Conservation (phyloP, 2,888 invertebrate species). For the Cephus pulcher region DNA sequence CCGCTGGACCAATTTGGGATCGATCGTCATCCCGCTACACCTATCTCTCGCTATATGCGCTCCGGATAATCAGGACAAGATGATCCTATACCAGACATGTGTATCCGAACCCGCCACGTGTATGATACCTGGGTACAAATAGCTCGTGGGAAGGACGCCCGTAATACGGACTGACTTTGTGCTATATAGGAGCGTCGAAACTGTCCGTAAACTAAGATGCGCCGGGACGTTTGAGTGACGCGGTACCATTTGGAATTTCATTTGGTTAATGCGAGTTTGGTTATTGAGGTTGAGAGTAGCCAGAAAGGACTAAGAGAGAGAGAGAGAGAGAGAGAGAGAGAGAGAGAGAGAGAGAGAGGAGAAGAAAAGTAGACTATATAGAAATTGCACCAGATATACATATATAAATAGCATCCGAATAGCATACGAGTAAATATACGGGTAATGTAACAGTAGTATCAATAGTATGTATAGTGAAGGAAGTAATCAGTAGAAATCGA, state of each 20-base stretch:
- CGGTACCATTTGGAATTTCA: constrained; percentile 15
- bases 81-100: too few species aligned
- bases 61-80: not conserved
- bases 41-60: not conserved
- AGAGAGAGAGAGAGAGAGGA: too few species aligned
- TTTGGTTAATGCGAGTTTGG: constrained; percentile 20
- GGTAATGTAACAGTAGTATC: too few species aligned
- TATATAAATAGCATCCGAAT: not conserved
- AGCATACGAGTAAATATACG: not conserved
- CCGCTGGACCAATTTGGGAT: not conserved
- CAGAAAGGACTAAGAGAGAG: not conserved
- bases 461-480: too few species aligned
- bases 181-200: not conserved
- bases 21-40: not conserved
- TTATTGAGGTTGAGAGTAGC: not conserved
- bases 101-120: not conserved
- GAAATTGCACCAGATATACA: not conserved
- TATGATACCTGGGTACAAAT: not conserved
- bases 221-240: constrained; percentile 4
- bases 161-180: not conserved
- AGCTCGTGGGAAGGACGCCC: not conserved
- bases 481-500: not conserved
- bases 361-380: not conserved
- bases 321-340: too few species aligned
- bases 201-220: not conserved